Percentiles rank a stretch among this genome's conserved stretches.
phyloP scores from a whole-genome alignment of 2,113 vertebrate genomes.

The Taxidea taxus region DNA sequence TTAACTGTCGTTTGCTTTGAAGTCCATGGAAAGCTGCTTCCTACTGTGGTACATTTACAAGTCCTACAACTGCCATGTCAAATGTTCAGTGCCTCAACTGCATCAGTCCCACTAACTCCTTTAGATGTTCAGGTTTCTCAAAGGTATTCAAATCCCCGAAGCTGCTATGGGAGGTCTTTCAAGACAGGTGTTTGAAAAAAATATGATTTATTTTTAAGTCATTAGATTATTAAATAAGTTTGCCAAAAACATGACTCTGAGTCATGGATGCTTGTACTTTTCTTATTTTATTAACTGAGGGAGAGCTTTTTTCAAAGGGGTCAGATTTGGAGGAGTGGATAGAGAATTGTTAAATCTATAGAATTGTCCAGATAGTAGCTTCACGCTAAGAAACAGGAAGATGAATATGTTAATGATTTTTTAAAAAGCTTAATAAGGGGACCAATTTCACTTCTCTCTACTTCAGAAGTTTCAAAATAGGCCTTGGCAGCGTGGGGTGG shows the following conservation, averaged over 20 bases:
- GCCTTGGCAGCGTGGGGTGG: not conserved
- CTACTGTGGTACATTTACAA: conserved; percentile 42
- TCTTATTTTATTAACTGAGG: not conserved
- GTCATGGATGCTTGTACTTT: not conserved
- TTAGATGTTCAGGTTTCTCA: conserved; percentile 21
- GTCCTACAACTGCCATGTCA: not conserved
- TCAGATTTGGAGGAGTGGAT: not conserved
- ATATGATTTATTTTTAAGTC: conserved; percentile 42
- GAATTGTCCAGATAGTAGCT: not conserved
- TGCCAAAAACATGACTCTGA: not conserved
- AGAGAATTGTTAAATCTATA: not conserved
- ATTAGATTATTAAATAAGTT: conserved; percentile 46
- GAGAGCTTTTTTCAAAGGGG: not conserved
- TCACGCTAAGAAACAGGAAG: not conserved
- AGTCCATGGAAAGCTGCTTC: conserved; percentile 60
- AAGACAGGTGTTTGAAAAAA: conserved; percentile 48
- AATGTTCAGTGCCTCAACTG: not conserved
- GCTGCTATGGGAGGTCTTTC: conserved; percentile 28
- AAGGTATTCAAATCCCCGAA: conserved; percentile 47
- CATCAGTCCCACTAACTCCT: conserved; percentile 14
- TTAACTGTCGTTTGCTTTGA: conserved; percentile 57
- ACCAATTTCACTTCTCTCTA: not conserved
- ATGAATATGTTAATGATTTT: not conserved
- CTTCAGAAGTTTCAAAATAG: not conserved
- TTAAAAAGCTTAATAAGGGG: not conserved